Percentiles rank a stretch among this genome's conserved stretches.
Conservation (phyloP, 2,888 invertebrate species). For the Mesorhabditis sp. region DNA sequence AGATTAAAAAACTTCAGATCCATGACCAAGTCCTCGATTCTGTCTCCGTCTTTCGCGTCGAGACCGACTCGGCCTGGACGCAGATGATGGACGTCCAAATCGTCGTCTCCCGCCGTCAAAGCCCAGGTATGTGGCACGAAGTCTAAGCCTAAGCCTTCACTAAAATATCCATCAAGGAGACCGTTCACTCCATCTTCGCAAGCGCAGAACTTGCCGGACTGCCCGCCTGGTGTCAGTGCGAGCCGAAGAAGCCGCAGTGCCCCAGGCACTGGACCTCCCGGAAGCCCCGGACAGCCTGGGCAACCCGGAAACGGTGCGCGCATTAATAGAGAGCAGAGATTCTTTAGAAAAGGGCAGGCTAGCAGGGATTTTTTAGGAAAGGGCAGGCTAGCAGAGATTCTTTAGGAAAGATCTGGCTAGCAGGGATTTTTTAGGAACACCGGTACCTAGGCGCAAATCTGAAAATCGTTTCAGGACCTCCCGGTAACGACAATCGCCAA, state of each 20-base stretch:
- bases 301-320: neutral
- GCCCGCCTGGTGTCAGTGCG: constrained; percentile 55
- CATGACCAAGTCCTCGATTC: constrained; percentile 33
- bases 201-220: constrained; percentile 46
- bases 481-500: constrained; percentile 37
- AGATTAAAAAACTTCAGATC: too few species aligned
- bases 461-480: constrained; percentile 25
- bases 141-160: too few species aligned
- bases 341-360: too few species aligned
- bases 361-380: too few species aligned
- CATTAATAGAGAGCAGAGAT: too few species aligned
- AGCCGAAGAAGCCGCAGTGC: constrained; percentile 47
- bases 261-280: constrained; percentile 46
- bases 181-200: constrained; percentile 54
- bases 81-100: constrained; percentile 55
- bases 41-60: constrained; percentile 52
- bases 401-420: too few species aligned
- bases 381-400: too few species aligned
- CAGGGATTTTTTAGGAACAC: neutral
- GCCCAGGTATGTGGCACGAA: constrained; percentile 23
- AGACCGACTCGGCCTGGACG: constrained; percentile 54
- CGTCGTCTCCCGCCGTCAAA: constrained; percentile 51
- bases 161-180: too few species aligned
- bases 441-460: neutral
- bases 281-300: constrained; percentile 35